phyloP scores from a whole-genome alignment of 2,113 vertebrate species.

The Ceyx cyanopectus region DNA sequence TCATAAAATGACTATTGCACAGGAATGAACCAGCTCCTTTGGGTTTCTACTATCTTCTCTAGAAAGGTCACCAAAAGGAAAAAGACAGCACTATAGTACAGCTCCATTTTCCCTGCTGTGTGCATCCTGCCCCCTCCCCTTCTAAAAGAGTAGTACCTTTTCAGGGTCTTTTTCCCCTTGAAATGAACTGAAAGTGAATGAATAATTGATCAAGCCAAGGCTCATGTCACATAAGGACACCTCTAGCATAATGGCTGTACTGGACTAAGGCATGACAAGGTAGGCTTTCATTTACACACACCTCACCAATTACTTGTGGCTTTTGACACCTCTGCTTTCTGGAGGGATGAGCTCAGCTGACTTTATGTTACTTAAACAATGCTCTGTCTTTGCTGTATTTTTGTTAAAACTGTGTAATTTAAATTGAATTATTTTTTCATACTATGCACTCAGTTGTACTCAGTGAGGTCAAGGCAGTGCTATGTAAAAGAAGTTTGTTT shows the following conservation, averaged over 20 bases:
- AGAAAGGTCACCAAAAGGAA: neutral
- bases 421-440: conserved; percentile 34
- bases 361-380: neutral
- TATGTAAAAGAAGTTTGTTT: neutral
- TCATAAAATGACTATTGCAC: neutral
- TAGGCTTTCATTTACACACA: neutral
- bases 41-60: neutral
- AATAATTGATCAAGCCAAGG: neutral
- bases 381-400: neutral
- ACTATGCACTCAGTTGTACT: neutral
- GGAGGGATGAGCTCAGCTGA: neutral
- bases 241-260: neutral
- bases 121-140: neutral
- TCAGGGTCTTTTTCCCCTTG: neutral
- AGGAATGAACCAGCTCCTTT: neutral
- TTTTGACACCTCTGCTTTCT: neutral
- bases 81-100: neutral
- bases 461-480: neutral
- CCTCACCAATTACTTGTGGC: neutral
- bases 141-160: neutral
- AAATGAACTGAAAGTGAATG: neutral
- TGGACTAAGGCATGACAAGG: neutral
- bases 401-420: neutral
- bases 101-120: neutral
- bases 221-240: neutral